These are phyloP conservation scores for Caenorhabditis plicata DNA, from an alignment of 2,888 invertebrate species.

Conservation along the genomic window DNA sequence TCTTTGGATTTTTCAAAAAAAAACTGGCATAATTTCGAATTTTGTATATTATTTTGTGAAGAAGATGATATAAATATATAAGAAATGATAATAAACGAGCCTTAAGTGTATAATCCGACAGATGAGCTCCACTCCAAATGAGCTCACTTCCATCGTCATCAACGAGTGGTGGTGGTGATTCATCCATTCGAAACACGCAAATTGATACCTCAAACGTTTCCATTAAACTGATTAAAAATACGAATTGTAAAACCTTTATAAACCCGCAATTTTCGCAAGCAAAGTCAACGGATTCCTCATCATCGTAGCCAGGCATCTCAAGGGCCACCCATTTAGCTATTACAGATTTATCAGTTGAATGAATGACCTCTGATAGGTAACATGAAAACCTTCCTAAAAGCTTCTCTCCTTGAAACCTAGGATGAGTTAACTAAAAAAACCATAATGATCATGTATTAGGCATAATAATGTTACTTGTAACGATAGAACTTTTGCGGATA, in stretches of 20 bases:
- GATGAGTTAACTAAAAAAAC: slow-evolving; percentile 14
- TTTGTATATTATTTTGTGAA: too few relatives aligned
- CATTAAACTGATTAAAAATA: too few relatives aligned
- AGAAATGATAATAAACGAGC: too few relatives aligned
- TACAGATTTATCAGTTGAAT: slow-evolving; percentile 28
- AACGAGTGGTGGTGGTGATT: slow-evolving; percentile 44
- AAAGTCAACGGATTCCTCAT: slow-evolving; percentile 31
- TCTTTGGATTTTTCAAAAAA: neutral
- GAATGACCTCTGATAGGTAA: slow-evolving; percentile 33
- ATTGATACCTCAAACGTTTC: slow-evolving; percentile 31
- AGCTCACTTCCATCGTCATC: slow-evolving; percentile 43
- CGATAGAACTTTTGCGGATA: slow-evolving; percentile 36
- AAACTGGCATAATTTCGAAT: too few relatives aligned
- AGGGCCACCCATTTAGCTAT: slow-evolving; percentile 55
- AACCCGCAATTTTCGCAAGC: slow-evolving; percentile 53
- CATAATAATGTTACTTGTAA: slow-evolving; percentile 19
- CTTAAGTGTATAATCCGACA: slow-evolving; percentile 44
- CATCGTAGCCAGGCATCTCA: slow-evolving; percentile 28
- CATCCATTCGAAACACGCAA: slow-evolving; percentile 42
- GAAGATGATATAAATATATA: too few relatives aligned
- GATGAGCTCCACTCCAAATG: slow-evolving; percentile 49
- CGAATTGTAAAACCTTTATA: slow-evolving; percentile 34
- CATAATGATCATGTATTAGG: neutral
- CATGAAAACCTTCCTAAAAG: slow-evolving; percentile 20
- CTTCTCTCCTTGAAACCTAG: slow-evolving; percentile 12